These are phyloP conservation scores for Nyctibius grandis DNA, from an alignment of 2,797 vertebrate species.

Conservation along the genomic window DNA sequence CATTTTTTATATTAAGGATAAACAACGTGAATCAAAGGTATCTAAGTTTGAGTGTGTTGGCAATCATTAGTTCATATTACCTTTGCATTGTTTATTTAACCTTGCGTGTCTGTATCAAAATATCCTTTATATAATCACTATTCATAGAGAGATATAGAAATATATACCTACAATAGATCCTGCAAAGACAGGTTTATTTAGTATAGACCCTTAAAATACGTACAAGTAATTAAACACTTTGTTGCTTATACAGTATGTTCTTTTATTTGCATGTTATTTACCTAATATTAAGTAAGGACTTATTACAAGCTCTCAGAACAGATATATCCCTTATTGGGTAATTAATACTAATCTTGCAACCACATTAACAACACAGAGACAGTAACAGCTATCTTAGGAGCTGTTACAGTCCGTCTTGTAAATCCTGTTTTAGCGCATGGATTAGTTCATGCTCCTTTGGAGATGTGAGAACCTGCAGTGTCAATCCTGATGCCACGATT, in stretches of 20 bases:
- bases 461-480: neutral
- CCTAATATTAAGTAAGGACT: slow-evolving; percentile 27
- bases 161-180: neutral
- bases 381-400: slow-evolving; percentile 61
- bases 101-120: neutral
- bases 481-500: neutral
- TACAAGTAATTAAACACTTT: neutral
- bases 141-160: neutral
- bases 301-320: slow-evolving; percentile 36
- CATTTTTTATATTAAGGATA: neutral
- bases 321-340: slow-evolving; percentile 39
- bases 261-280: slow-evolving; percentile 32
- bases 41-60: neutral
- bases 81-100: neutral
- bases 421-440: slow-evolving; percentile 48
- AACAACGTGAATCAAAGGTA: neutral
- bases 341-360: slow-evolving; percentile 63
- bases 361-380: slow-evolving; percentile 49
- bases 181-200: neutral
- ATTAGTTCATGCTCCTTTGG: slow-evolving; percentile 46
- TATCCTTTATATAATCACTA: neutral
- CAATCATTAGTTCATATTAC: neutral
- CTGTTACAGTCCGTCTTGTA: slow-evolving; percentile 45
- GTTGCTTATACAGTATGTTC: neutral
- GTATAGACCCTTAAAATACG: neutral